These are phyloP conservation scores for Erebia epiphron DNA, from an alignment of 2,888 invertebrate genomes.

Conservation along the genomic window DNA sequence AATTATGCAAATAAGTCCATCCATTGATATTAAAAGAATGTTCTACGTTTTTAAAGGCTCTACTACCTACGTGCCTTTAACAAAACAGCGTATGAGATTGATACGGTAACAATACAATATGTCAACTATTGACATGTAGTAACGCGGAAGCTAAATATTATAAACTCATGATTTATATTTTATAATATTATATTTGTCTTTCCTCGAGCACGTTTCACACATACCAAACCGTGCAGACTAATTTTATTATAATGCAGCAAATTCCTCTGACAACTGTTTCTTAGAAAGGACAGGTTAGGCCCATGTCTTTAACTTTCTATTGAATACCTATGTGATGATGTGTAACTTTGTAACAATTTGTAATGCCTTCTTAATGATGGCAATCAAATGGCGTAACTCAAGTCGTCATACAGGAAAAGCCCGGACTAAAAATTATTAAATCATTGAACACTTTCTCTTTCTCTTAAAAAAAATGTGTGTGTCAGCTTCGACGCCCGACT, in stretches of 20 bases:
- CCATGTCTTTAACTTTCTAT: slow-evolving; percentile 9
- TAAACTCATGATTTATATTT: not conserved
- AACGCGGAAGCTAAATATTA: slow-evolving; percentile 13
- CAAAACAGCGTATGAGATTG: not conserved
- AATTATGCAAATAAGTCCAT: no score
- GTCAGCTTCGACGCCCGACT: no score
- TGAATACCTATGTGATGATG: not conserved
- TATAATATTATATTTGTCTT: not conserved
- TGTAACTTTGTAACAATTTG: not conserved
- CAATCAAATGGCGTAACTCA: not conserved
- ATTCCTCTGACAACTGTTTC: slow-evolving; percentile 17
- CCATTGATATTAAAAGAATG: no score
- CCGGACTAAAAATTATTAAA: not conserved
- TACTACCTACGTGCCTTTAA: not conserved
- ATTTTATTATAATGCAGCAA: slow-evolving; percentile 19
- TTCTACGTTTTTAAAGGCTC: no score
- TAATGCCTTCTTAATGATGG: not conserved
- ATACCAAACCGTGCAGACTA: not conserved
- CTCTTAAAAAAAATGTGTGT: not conserved
- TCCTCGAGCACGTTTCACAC: slow-evolving; percentile 12
- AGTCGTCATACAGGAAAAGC: not conserved
- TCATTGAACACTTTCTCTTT: not conserved
- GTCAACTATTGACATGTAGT: not conserved
- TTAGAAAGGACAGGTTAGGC: slow-evolving; percentile 4
- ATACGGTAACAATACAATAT: not conserved